Evolutionary conservation across 2,113 vertebrate genomes (phyloP).

Genomic region (Gasterosteus aculeatus): DNA sequence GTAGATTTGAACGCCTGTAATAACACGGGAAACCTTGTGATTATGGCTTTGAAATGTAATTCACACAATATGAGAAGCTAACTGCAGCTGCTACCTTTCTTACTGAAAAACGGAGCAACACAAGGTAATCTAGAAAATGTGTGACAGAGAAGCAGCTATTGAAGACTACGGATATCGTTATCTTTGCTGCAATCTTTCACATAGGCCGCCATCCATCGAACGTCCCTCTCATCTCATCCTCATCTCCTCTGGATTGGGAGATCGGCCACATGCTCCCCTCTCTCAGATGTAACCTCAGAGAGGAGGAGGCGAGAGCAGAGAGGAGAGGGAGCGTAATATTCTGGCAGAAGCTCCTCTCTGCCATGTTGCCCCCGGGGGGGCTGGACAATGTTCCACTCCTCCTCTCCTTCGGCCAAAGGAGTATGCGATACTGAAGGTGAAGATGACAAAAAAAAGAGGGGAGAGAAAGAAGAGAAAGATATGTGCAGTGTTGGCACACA

Average conservation of each 20-base stretch:
- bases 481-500: slow-evolving; percentile 43
- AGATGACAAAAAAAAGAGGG: background rate
- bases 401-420: slow-evolving; percentile 30
- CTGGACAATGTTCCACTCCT: slow-evolving; percentile 30
- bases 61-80: slow-evolving; percentile 4
- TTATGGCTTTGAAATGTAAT: slow-evolving; percentile 18
- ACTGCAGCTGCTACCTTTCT: slow-evolving; percentile 13
- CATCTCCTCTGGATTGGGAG: slow-evolving; percentile 49
- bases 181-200: background rate
- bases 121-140: background rate
- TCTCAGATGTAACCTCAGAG: slow-evolving; percentile 37
- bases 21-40: background rate
- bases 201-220: slow-evolving; percentile 23
- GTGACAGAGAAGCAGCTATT: background rate
- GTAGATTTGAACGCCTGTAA: background rate
- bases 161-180: background rate
- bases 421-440: slow-evolving; percentile 11
- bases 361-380: slow-evolving; percentile 36
- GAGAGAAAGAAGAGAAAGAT: slow-evolving; percentile 16
- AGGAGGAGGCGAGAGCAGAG: slow-evolving; percentile 27
- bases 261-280: slow-evolving; percentile 52
- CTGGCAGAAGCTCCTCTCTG: slow-evolving; percentile 53
- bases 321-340: slow-evolving; percentile 32
- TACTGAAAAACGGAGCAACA: background rate
- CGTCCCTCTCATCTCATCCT: slow-evolving; percentile 25